These are phyloP conservation scores for Rhinella marina DNA, from an alignment of 2,797 vertebrate species.

Conservation along the genomic window DNA sequence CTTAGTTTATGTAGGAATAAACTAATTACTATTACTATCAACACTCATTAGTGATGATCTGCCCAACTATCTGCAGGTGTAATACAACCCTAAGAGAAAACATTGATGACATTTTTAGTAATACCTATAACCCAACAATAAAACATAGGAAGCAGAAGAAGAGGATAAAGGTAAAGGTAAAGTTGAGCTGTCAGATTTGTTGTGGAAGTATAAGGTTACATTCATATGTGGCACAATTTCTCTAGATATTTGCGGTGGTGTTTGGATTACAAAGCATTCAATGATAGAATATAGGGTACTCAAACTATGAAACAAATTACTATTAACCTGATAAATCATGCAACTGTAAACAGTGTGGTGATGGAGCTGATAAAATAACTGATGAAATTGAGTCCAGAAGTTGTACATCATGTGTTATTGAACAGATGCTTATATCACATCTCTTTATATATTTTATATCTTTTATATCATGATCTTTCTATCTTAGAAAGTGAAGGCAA, in stretches of 20 bases:
- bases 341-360: neutral
- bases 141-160: no score
- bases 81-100: no score
- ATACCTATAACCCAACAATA: no score
- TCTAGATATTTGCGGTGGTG: neutral
- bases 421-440: neutral
- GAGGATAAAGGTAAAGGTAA: neutral
- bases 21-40: no score
- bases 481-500: conserved; percentile 20
- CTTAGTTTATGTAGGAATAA: no score
- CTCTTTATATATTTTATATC: conserved; percentile 20
- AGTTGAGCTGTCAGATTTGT: neutral
- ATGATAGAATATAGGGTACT: neutral
- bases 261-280: no score
- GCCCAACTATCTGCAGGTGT: no score
- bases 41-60: no score
- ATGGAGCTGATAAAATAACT: neutral
- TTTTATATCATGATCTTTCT: conserved; percentile 6
- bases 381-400: neutral
- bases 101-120: no score
- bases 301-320: neutral
- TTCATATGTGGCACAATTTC: neutral
- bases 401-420: conserved; percentile 61
- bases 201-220: neutral
- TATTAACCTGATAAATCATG: neutral